A percentile compares a stretch with the other conserved stretches of the same genome.
These are phyloP conservation scores for Drosophila heteroneura DNA, from an alignment of 2,888 invertebrate species.

Conservation along the genomic window DNA sequence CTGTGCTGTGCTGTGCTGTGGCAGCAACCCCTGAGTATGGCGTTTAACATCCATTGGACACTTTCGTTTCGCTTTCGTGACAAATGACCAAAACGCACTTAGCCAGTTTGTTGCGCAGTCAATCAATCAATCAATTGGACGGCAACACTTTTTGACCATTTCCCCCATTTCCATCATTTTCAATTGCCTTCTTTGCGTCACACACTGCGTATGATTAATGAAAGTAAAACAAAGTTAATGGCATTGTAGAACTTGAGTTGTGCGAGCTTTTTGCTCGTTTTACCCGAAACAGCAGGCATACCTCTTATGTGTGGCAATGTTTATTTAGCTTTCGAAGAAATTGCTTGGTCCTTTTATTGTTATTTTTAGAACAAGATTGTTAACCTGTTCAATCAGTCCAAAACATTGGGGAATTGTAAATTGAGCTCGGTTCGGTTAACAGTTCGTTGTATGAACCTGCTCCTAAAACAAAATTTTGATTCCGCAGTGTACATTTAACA, in stretches of 20 bases:
- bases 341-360: background rate
- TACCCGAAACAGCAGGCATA: background rate
- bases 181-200: slow-evolving; percentile 21
- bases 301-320: background rate
- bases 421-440: background rate
- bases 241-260: background rate
- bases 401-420: background rate
- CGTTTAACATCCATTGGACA: slow-evolving; percentile 26
- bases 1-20: background rate
- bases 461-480: background rate
- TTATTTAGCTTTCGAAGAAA: background rate
- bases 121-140: slow-evolving; percentile 38
- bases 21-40: slow-evolving; percentile 26
- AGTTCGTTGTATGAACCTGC: background rate
- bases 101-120: slow-evolving; percentile 24
- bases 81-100: slow-evolving; percentile 52
- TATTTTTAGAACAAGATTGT: background rate
- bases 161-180: slow-evolving; percentile 2
- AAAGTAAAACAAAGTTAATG: slow-evolving; percentile 4
- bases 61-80: slow-evolving; percentile 31
- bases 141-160: slow-evolving; percentile 22
- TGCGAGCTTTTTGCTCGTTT: background rate
- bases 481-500: background rate
- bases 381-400: background rate
- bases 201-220: slow-evolving; percentile 55